Conservation (phyloP, 2,888 invertebrate genomes). For the Synanthedon myopaeformis region DNA sequence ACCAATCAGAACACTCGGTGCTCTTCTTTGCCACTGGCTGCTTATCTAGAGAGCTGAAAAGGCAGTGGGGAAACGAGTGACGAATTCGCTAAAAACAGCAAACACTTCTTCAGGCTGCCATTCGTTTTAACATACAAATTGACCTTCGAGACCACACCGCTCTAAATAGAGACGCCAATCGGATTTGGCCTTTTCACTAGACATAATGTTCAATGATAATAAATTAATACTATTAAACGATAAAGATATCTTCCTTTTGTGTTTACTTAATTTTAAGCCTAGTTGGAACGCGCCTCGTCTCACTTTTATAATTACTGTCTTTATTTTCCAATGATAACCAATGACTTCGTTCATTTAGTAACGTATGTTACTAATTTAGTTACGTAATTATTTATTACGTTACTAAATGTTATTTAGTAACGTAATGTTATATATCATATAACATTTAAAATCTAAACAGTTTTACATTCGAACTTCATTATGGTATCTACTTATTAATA, state of each 20-base stretch:
- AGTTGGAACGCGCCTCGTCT: too few species aligned
- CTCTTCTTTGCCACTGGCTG: constrained; percentile 37
- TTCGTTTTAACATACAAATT: constrained; percentile 39
- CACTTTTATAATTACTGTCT: too few species aligned
- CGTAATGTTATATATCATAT: too few species aligned
- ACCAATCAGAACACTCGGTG: constrained; percentile 36
- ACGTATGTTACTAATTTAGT: too few species aligned
- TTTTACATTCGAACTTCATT: too few species aligned
- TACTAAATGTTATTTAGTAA: too few species aligned
- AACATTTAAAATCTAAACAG: too few species aligned
- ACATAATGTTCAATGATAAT: constrained; percentile 11
- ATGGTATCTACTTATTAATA: too few species aligned
- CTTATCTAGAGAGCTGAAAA: constrained; percentile 29
- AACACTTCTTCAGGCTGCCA: constrained; percentile 30
- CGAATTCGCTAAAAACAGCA: constrained; percentile 32
- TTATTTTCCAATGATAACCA: too few species aligned
- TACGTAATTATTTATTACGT: too few species aligned
- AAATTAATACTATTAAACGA: constrained; percentile 2
- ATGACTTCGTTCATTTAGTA: too few species aligned
- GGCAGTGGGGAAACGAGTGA: constrained; percentile 53
- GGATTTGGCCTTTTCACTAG: constrained; percentile 17
- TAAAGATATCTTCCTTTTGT: background rate
- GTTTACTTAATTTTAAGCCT: too few species aligned
- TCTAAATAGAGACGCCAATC: constrained; percentile 38
- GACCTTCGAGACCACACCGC: constrained; percentile 42